Evolutionary conservation across 2,888 invertebrate species (phyloP), one percentile per base, ranked within the genome.

Genomic region (Eristalis intricaria): DNA sequence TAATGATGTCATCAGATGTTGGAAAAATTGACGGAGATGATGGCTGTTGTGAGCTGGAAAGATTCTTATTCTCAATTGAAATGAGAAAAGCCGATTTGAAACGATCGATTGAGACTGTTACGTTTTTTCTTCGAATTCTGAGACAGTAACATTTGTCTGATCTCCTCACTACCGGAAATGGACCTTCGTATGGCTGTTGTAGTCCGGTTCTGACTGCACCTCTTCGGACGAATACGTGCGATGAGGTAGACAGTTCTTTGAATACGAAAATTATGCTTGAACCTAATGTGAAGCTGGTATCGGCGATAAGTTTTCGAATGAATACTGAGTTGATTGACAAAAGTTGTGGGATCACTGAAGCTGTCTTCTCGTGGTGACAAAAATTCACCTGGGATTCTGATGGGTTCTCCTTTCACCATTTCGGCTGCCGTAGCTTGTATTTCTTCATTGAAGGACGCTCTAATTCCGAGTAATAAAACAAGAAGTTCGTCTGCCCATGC

Each of bases 401-500:
- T 74, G 1, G 82, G 63, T 61, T 88, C 76, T 0, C 91, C 91
- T 70, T 90, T 91, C 0, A 91, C 84, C 73, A 92, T 77, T 70
- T 91, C 89, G 1, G 91, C 90, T 35, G 90, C 71, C 4, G 90
- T 89, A 10, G 89, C 74, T 26, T 89, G 71, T 0, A 90, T 35
- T 78, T 91, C 90, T 35, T 90, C 90, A 63, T 90, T 91, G 32
- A 79, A 80, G 1, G 89, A 78, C 0, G 90, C 81, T 8, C 91
- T 88, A 4, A 92, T 40, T 5, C 91, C 91, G 2, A 93, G 85
- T 0, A 92, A 83, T 4, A 92, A 90, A 7, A 89, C 84, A 0
- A 91, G 91, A 7, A 93, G 89, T 5, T 79, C 65, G 8, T 89
- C 87, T 1, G 84, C 4, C 43, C 43, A 43, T 15, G 43, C n/a